These are phyloP conservation scores for Nowickia ferox DNA, from an alignment of 2,888 invertebrate genomes.

Conservation along the genomic window DNA sequence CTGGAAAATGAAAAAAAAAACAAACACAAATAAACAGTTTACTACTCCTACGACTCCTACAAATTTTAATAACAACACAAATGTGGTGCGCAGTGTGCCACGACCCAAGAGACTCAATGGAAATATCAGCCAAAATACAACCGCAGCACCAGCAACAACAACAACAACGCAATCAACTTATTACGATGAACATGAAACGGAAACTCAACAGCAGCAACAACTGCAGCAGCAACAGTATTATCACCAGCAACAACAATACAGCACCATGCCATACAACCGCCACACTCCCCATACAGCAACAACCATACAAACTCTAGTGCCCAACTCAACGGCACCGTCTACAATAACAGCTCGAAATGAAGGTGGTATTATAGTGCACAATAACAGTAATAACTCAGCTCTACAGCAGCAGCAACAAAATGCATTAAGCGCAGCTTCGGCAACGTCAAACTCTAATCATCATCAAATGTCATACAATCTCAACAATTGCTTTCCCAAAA, in stretches of 20 bases:
- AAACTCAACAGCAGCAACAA: conserved; percentile 81
- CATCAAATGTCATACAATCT: conserved; percentile 80
- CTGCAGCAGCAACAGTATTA: conserved; percentile 79
- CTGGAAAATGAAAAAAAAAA: conserved; percentile 37
- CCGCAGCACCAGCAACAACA: conserved; percentile 77
- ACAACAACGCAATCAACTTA: conserved; percentile 81
- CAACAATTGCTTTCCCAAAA: conserved; percentile 82
- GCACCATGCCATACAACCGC: conserved; percentile 79
- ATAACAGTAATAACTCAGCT: conserved; percentile 49
- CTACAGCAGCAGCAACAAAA: conserved; percentile 50
- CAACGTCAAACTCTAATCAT: conserved; percentile 57
- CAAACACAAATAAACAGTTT: conserved; percentile 76
- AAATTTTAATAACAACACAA: conserved; percentile 86
- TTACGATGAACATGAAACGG: conserved; percentile 80
- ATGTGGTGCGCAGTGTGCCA: conserved; percentile 84
- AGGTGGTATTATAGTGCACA: conserved; percentile 64
- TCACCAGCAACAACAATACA: conserved; percentile 83
- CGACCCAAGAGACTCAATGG: conserved; percentile 82
- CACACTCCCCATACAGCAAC: conserved; percentile 53
- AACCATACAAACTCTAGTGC: conserved; percentile 58
- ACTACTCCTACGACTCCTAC: conserved; percentile 84
- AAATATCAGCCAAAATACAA: conserved; percentile 80
- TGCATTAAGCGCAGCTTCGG: background rate
- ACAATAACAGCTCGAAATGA: conserved; percentile 71
- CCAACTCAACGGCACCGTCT: conserved; percentile 59